phyloP scores from a whole-genome alignment of 2,113 vertebrate species.

The Crotalus horridus region DNA sequence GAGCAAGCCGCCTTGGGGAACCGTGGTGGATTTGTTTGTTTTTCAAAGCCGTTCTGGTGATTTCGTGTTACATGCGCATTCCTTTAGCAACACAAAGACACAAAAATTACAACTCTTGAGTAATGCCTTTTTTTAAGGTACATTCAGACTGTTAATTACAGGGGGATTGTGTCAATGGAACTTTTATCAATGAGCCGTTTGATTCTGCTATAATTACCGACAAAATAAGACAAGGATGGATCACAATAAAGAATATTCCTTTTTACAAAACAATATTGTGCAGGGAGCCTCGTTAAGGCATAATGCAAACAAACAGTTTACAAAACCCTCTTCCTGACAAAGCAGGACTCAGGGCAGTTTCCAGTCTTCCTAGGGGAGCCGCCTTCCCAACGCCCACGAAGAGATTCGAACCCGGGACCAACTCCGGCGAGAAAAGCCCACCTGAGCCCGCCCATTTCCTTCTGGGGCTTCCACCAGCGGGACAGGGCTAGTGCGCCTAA shows the following conservation, averaged over 20 bases:
- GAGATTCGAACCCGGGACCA: conserved; percentile 1
- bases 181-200: conserved; percentile 67
- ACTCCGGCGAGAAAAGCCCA: background rate
- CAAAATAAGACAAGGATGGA: conserved; percentile 62
- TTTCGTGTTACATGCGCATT: background rate
- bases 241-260: conserved; percentile 62
- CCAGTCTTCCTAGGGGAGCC: background rate
- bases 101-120: conserved; percentile 66
- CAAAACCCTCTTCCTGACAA: conserved; percentile 3
- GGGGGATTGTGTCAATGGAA: conserved; percentile 59
- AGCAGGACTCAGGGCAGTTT: conserved; percentile 12
- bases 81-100: conserved; percentile 32
- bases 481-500: background rate
- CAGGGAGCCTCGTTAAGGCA: conserved; percentile 32
- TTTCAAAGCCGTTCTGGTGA: conserved; percentile 1
- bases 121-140: conserved; percentile 44
- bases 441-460: background rate
- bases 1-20: background rate
- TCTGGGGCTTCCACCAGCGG: background rate
- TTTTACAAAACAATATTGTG: conserved; percentile 46
- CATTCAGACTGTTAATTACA: conserved; percentile 66
- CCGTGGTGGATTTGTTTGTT: background rate
- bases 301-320: conserved; percentile 44
- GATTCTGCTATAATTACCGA: conserved; percentile 68
- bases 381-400: background rate